Evolutionary conservation across 2,888 invertebrate genomes (phyloP).

Genomic region (Hylaea fasciaria): DNA sequence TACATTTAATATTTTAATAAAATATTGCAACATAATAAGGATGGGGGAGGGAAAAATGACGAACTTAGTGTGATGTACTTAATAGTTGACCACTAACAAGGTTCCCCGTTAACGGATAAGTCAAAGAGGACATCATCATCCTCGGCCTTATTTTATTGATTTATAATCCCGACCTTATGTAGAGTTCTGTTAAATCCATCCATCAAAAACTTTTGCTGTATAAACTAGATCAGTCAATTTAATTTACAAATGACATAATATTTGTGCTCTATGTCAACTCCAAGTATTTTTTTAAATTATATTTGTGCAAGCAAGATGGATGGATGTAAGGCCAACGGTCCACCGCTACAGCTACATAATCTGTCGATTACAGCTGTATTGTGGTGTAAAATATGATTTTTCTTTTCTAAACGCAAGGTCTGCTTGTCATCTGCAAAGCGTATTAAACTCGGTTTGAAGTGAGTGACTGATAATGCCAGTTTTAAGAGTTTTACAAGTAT

Average conservation of each 20-base stretch:
- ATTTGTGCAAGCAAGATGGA: constrained; percentile 4
- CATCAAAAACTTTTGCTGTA: constrained; percentile 10
- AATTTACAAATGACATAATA: constrained; percentile 1
- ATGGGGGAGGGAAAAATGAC: no score
- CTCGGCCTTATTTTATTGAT: not conserved
- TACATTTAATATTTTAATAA: no score
- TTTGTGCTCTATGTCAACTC: constrained; percentile 9
- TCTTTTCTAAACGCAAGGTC: no score
- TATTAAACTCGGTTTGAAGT: no score
- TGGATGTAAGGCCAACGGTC: constrained; percentile 3
- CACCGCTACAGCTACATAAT: constrained; percentile 3
- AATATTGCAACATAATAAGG: no score
- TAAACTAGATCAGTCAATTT: constrained; percentile 11
- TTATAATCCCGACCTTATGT: constrained; percentile 26
- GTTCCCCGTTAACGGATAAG: no score
- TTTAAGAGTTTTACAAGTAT: no score
- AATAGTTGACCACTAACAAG: no score
- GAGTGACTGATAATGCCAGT: no score
- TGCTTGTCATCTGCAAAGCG: no score
- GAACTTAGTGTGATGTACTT: no score
- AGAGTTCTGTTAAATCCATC: not conserved
- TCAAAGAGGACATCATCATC: no score
- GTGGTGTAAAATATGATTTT: not conserved
- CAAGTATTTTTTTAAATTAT: not conserved
- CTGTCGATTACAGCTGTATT: not conserved